Evolutionary conservation across 2,113 vertebrate species (phyloP).

Genomic region (Arothron firmamentum): DNA sequence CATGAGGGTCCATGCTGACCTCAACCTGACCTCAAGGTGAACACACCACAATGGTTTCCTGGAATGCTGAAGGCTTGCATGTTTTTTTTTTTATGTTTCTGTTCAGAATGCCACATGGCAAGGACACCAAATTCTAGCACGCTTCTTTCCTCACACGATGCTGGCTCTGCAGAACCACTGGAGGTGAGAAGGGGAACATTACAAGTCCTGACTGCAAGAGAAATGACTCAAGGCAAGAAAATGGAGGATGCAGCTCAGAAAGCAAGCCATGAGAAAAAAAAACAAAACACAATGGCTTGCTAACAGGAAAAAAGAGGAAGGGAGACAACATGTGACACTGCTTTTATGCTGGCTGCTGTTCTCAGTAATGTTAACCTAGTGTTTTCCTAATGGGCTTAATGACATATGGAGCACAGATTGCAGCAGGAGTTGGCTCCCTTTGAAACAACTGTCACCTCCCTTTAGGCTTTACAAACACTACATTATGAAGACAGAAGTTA

Average conservation of each 20-base stretch:
- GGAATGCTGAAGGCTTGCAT: not conserved
- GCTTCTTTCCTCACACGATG: constrained; percentile 31
- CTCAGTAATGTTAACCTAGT: constrained; percentile 51
- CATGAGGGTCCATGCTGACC: constrained; percentile 59
- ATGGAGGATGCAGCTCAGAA: constrained; percentile 47
- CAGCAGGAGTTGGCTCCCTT: constrained; percentile 42
- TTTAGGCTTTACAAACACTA: constrained; percentile 49
- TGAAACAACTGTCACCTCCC: constrained; percentile 66
- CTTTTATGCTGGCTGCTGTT: constrained; percentile 44
- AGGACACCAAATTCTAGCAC: not conserved
- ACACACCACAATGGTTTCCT: constrained; percentile 41
- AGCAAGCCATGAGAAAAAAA: constrained; percentile 33
- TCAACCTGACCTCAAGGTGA: constrained; percentile 68
- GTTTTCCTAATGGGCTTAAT: constrained; percentile 61
- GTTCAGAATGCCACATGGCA: not conserved
- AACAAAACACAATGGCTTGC: constrained; percentile 54
- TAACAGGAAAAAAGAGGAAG: constrained; percentile 54
- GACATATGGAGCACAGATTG: constrained; percentile 70
- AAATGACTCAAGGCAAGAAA: constrained; percentile 49
- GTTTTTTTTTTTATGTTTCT: not conserved
- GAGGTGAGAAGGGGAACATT: constrained; percentile 33
- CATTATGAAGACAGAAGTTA: constrained; percentile 39
- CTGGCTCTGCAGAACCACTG: constrained; percentile 4
- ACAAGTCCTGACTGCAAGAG: constrained; percentile 37
- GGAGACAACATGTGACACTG: constrained; percentile 40